Base-by-base conservation (phyloP, 1,140 invertebrate species). In the Frieseomelitta varia region DNA sequence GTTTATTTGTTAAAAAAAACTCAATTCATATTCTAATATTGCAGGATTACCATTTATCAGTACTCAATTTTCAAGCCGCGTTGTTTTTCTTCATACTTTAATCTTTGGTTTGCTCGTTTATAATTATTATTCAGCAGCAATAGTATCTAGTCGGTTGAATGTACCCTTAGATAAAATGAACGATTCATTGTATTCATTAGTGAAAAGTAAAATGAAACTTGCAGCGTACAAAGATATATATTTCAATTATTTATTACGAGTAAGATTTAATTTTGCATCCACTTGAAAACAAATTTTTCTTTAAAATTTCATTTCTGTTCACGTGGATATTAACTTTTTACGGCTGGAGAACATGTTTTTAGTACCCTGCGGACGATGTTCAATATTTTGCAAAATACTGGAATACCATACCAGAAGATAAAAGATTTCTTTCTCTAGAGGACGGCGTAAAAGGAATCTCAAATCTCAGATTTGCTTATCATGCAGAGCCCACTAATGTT, bases 61-160 rank as follows among this genome's bases (percentile, higher is more conserved):
- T 19, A 72, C 75, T n/a, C 63, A 86, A 77, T 65, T 58, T 58
- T 65, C 89, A 11, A 81, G 83, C 51, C 88, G 89, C 3, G 47
- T 90, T 27, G 88, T 81, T 3, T 74, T 85, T 6, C 61, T 90
- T 34, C 81, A 90, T 3, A 86, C 83, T 0, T 75, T 83, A 34
- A 39, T 90, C 19, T 90, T 90, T 21, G 89, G 88, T 24, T 53
- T 90, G 17, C 34, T 90, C 10, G 47, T 90, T 1, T 90, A 82
- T 15, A 90, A 90, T 47, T 90, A 84, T 69, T 90, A 90, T 30
- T 73, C 71, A 27, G 89, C 88, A 24, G 81, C 86, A 15, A 84
- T 90, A 84, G 89, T 90, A 21, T 90, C 89, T 1, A 81, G 68
- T 19, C 75, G 89, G 24, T 53, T 90, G 21, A 82, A 89, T 21